Conservation (phyloP, 2,888 invertebrate genomes). For the Pyrochroa serraticornis region DNA sequence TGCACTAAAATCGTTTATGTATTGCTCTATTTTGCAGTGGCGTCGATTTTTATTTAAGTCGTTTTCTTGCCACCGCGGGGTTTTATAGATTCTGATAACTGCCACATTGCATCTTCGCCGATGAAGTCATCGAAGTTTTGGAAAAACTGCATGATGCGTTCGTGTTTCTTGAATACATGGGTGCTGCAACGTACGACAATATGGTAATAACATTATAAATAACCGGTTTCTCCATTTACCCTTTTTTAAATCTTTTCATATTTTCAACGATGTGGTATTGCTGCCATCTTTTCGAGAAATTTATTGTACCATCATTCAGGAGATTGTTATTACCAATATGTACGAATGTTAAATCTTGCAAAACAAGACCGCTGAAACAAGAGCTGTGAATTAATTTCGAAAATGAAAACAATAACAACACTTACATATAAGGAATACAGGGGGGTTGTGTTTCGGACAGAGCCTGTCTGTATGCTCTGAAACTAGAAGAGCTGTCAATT, state of each 20-base stretch:
- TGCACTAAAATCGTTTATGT: conserved; percentile 37
- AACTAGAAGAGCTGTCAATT: conserved; percentile 97
- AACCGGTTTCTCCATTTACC: conserved; percentile 72
- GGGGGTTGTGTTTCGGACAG: conserved; percentile 95
- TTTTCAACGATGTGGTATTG: conserved; percentile 98
- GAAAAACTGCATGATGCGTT: conserved; percentile 93
- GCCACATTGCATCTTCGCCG: conserved; percentile 98
- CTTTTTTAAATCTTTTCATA: conserved; percentile 96
- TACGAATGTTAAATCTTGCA: conserved; percentile 98
- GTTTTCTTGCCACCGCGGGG: conserved; percentile 75
- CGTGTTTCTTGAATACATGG: conserved; percentile 92
- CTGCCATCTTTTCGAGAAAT: conserved; percentile 98
- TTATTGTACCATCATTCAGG: conserved; percentile 84
- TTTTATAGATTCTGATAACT: conserved; percentile 95
- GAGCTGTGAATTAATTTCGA: conserved; percentile 6
- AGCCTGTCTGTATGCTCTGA: conserved; percentile 94
- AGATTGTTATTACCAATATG: conserved; percentile 96
- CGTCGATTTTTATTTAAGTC: conserved; percentile 27
- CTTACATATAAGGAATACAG: conserved; percentile 99
- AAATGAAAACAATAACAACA: conserved; percentile 38
- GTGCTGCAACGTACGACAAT: conserved; percentile 66
- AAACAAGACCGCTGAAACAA: conserved; percentile 89
- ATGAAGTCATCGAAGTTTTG: conserved; percentile 95
- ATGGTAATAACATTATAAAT: conserved; percentile 3
- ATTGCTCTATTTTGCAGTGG: conserved; percentile 23